phyloP scores from a whole-genome alignment of 2,113 vertebrate species.

The Coregonus clupeaformis region DNA sequence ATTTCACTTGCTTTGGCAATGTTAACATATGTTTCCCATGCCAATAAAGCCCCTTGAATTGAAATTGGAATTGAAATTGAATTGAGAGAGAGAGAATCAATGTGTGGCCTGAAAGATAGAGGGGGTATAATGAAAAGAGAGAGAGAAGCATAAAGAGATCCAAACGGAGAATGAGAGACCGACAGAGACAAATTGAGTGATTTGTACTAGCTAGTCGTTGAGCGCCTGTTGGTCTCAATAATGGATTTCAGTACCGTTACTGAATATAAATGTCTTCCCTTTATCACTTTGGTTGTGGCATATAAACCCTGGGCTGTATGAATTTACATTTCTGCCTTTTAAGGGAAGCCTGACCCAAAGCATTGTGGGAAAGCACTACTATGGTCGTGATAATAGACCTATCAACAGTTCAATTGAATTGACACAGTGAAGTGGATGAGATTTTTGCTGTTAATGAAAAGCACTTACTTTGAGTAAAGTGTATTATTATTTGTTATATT shows the following conservation, averaged over 20 bases:
- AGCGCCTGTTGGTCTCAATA: constrained; percentile 26
- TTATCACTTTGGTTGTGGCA: background rate
- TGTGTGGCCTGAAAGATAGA: no score
- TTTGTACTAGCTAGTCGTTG: background rate
- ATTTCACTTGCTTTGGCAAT: no score
- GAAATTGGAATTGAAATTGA: no score
- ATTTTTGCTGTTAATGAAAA: no score
- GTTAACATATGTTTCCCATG: no score
- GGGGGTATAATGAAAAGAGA: background rate
- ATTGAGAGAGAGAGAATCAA: no score
- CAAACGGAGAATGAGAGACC: background rate
- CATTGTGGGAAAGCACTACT: background rate
- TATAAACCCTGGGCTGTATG: constrained; percentile 12
- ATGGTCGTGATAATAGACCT: constrained; percentile 16
- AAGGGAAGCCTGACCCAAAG: constrained; percentile 1
- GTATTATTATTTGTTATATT: no score
- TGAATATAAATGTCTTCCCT: constrained; percentile 30
- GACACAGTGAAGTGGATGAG: background rate
- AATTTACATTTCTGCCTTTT: constrained; percentile 36
- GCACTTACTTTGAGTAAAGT: no score
- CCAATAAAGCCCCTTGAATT: no score
- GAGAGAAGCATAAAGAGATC: background rate
- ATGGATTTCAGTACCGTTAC: constrained; percentile 9
- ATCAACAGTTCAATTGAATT: constrained; percentile 14
- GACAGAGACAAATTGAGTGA: background rate